Evolutionary conservation across 2,888 invertebrate genomes (phyloP).

Genomic region (Aquatica leii): DNA sequence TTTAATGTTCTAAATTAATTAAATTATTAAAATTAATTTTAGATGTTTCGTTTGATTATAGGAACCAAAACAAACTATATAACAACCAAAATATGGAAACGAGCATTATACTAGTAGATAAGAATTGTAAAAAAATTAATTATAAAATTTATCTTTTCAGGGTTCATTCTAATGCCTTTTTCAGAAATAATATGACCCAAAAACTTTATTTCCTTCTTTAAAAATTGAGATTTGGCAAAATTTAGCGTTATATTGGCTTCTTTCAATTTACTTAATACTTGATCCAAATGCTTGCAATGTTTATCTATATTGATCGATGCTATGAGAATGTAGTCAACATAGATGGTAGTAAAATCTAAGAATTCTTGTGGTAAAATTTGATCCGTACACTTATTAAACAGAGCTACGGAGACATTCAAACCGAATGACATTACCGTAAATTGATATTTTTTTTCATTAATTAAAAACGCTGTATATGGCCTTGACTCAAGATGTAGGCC

Average conservation of each 20-base stretch:
- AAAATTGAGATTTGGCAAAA: conserved; percentile 41
- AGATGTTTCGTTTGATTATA: too few species aligned
- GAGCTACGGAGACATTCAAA: conserved; percentile 29
- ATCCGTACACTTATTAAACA: conserved; percentile 33
- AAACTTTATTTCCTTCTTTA: conserved; percentile 38
- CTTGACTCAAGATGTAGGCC: conserved; percentile 33
- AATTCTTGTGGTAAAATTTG: conserved; percentile 32
- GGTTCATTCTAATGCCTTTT: conserved; percentile 39
- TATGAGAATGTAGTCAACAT: conserved; percentile 38
- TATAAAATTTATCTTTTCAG: conserved; percentile 38
- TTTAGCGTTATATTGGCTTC: conserved; percentile 24
- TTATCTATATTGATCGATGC: conserved; percentile 31
- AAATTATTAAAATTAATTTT: too few species aligned
- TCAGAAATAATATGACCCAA: conserved; percentile 41
- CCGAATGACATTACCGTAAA: conserved; percentile 38
- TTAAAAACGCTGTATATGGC: conserved; percentile 42
- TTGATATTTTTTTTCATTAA: conserved; percentile 35
- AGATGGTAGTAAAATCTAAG: conserved; percentile 3
- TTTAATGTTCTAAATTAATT: too few species aligned
- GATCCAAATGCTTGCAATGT: conserved; percentile 32
- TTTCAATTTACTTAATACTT: conserved; percentile 25
- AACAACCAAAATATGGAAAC: too few species aligned
- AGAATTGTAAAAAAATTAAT: conserved; percentile 36
- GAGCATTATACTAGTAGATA: too few species aligned
- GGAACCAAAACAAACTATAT: too few species aligned